Evolutionary conservation across 2,888 invertebrate species (phyloP), one percentile per base, ranked within the genome.

Genomic region (Ennomos erosarius): DNA sequence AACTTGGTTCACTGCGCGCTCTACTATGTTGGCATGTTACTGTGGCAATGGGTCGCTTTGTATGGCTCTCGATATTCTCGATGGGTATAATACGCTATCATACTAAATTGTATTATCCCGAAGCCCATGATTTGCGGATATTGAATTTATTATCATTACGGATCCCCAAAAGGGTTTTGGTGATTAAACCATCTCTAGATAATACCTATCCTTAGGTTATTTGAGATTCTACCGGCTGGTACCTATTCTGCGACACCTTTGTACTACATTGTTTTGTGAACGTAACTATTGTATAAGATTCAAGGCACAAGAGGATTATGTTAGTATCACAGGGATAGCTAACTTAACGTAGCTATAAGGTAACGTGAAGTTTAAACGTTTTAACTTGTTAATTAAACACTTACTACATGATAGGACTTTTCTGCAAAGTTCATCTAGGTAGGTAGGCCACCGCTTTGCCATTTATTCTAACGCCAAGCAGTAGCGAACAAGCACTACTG

Each of bases 61-160:
- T 59, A 67, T 63, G 48, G 54, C 51, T 62, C 55, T 54, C 62
- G 55, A 62, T 61, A 59, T 59, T 65, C 60, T 58, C 58, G 50
- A 60, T 46, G 58, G 54, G 43, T 57, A 61, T 62, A 53, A 63
- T 67, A 63, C 59, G 61, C 64, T 65, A 64, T 65, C 67, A 65
- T 55, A 62, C 64, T 55, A 64, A 65, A 69, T 69, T 67, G 67
- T 67, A 69, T 67, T 69, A 67, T 64, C 68, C 61, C 44, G 66
- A 66, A 68, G 65, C 71, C 74, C 76, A 78, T 82, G 82, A 85
- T 87, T 83, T 82, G 78, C 76, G 82, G 75, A 79, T 85, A 85
- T 85, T 85, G 81, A 85, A 86, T 88, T 81, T 85, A 83, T 82
- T 81, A 84, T 81, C 78, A 81, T 78, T 82, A 83, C 76, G 74